Evolutionary conservation across 2,888 invertebrate species (phyloP), one percentile per base, ranked within the genome.

Genomic region (Dione vanillae): DNA sequence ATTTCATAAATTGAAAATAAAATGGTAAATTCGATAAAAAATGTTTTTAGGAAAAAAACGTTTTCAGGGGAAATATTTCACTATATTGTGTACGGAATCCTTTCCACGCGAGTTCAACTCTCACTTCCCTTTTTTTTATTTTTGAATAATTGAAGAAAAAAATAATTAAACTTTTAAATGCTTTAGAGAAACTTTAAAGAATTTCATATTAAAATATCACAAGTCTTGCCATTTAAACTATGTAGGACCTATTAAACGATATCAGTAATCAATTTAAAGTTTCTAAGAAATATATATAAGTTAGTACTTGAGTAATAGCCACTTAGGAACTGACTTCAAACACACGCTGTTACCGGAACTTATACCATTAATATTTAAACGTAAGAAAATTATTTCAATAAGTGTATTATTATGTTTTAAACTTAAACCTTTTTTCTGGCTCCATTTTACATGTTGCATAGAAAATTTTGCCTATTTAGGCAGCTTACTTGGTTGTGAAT

Each of bases 201-300:
- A n/a, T 45, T n/a, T 11, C 37, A 16, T 58, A 40, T 5, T 58
- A 37, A 58, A 58, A 40, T 58, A 37, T 19, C n/a, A 12, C 35
- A 37, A n/a, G 2, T 10, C 0, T 11, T n/a, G 11, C 11, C 1
- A 35, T 47, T 45, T 37, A 27, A 62, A 19, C 8, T 65, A 45
- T 19, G 14, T n/a, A n/a, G n/a, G n/a, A 62, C 10, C 35, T 35
- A 54, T 47, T 62, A 35, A 67, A 67, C 64, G 59, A 67, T 74
- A 76, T 74, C 76, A 76, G 75, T 73, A 75, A 74, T 67, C 74
- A 76, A 77, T 77, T 77, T 75, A 73, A 75, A 77, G 68, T 74
- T 74, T 52, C 51, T 9, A 69, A 68, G 70, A 74, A 71, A 62
- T 69, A 69, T 68, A 54, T 68, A 54, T 71, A 56, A n/a, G 54